Base-by-base conservation (phyloP, 2,888 invertebrate species). In the Folsomia manolachei region DNA sequence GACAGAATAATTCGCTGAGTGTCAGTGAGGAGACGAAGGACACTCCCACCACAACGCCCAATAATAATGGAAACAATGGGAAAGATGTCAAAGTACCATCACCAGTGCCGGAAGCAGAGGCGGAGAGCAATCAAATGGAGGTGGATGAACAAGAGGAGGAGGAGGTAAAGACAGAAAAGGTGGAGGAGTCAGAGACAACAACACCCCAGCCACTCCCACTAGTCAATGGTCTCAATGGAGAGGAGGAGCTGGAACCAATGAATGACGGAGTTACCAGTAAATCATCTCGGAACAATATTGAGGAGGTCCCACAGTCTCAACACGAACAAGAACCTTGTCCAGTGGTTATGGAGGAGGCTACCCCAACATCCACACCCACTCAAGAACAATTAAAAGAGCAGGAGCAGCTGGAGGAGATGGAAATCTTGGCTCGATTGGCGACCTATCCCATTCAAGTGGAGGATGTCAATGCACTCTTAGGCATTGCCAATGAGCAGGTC, bases 391-490 rank as follows among this genome's bases (percentile, higher is more conserved):
- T n/a, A n/a, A n/a, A n/a, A n/a, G n/a, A n/a, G n/a, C n/a, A n/a
- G n/a, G n/a, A n/a, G n/a, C n/a, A n/a, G n/a, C 39, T 39, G 14
- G 7, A 39, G 14, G 66, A 66, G 23, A 18, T 51, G 2, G 66
- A 66, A 66, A 18, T 66, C 2, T 27, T 66, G 4, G 52, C 66
- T n/a, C 52, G 66, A 2, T 51, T 66, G 9, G 23, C 66, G 2
- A 21, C n/a, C 21, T 52, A 23, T 52, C 66, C 66, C 1, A 66
- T 66, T 21, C 51, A 66, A 19, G 52, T 52, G 1, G 66, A 66
- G 51, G 66, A 66, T 66, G 66, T 66, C 21, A 66, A 52, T 23
- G 66, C 66, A 11, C n/a, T 66, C 1, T 52, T 66, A n/a, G 25
- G 66, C 2, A 39, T 66, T 51, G 51, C 66, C 23, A 60, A 21